These are phyloP conservation scores for Cynocephalus volans DNA, from an alignment of 2,113 vertebrate genomes.

Conservation along the genomic window DNA sequence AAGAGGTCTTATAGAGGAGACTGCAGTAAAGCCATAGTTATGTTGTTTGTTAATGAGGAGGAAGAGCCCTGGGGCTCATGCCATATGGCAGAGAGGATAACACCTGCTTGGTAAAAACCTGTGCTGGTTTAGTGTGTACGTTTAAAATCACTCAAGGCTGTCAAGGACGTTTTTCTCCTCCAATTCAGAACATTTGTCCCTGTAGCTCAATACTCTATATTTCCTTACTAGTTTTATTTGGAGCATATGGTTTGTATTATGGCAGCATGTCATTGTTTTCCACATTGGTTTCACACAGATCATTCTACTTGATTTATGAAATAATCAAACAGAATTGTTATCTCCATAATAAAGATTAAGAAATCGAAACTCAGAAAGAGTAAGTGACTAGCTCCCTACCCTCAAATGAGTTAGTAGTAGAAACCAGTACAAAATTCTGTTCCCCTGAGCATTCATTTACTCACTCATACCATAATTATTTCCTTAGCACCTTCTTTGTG, in stretches of 20 bases:
- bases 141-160: constrained; percentile 35
- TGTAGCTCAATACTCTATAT: constrained; percentile 10
- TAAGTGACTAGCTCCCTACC: neutral
- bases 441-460: constrained; percentile 50
- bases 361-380: constrained; percentile 47
- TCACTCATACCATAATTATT: constrained; percentile 45
- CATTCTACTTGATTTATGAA: constrained; percentile 52
- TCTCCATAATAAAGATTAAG: neutral
- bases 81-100: constrained; percentile 74
- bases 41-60: constrained; percentile 41
- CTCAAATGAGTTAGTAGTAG: constrained; percentile 39
- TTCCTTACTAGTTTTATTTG: constrained; percentile 45
- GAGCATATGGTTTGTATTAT: constrained; percentile 25
- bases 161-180: constrained; percentile 49
- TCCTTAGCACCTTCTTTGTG: constrained; percentile 55
- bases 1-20: constrained; percentile 68
- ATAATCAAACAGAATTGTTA: neutral
- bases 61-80: constrained; percentile 70
- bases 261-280: constrained; percentile 39
- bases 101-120: constrained; percentile 75
- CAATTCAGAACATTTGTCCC: neutral
- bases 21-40: neutral
- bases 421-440: constrained; percentile 59
- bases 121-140: constrained; percentile 13
- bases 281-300: constrained; percentile 19